Conservation (phyloP, 2,888 invertebrate genomes). For the Scaptomyza flava region DNA sequence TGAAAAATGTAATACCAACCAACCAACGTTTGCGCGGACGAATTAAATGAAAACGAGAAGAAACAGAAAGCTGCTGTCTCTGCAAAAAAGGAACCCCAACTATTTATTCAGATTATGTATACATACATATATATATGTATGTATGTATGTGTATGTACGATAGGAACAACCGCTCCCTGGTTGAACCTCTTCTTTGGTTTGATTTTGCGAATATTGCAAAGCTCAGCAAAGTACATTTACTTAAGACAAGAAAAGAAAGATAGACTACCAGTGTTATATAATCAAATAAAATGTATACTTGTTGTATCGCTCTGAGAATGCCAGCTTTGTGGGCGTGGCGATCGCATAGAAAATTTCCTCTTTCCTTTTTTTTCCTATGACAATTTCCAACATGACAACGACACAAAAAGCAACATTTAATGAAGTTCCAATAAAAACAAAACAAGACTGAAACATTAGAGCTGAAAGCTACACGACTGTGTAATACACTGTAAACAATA, state of each 20-base stretch:
- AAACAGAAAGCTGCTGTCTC: constrained; percentile 24
- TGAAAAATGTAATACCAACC: constrained; percentile 35
- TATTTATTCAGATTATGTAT: constrained; percentile 14
- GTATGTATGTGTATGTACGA: constrained; percentile 1
- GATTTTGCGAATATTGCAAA: neutral
- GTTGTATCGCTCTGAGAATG: constrained; percentile 6
- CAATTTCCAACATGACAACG: constrained; percentile 50
- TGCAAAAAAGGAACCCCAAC: constrained; percentile 11
- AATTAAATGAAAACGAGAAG: constrained; percentile 42
- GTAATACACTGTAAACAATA: neutral
- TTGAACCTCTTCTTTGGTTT: neutral
- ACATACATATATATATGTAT: neutral
- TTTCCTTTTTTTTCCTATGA: constrained; percentile 17
- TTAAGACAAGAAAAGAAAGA: neutral
- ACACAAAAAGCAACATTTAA: constrained; percentile 61
- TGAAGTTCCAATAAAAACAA: constrained; percentile 66
- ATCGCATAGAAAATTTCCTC: constrained; percentile 35
- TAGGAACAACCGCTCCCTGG: neutral
- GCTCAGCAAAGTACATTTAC: constrained; percentile 3
- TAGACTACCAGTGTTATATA: neutral
- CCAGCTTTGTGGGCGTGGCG: constrained; percentile 19
- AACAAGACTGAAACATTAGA: neutral
- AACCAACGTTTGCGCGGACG: constrained; percentile 33
- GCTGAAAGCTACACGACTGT: neutral
- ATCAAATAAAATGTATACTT: neutral